Conservation (phyloP, 2,113 vertebrate genomes). For the Pungitius pungitius region DNA sequence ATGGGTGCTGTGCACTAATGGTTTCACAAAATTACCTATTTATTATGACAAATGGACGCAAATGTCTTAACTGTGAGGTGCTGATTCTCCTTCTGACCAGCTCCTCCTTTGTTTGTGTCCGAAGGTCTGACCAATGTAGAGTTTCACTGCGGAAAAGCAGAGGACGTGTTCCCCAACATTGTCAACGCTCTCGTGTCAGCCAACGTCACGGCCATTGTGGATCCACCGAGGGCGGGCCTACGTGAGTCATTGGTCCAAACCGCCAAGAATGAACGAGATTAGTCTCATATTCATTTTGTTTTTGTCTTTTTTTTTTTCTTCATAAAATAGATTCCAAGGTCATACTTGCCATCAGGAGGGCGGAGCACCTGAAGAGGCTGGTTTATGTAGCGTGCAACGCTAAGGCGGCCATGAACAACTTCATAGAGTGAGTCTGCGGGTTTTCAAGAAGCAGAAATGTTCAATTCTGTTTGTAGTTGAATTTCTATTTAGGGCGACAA, state of each 20-base stretch:
- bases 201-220: conserved; percentile 87
- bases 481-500: neutral
- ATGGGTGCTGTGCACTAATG: neutral
- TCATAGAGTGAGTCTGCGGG: conserved; percentile 89
- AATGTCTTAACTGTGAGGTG: too few relatives aligned
- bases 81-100: neutral
- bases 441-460: neutral
- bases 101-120: conserved; percentile 1
- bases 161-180: conserved; percentile 89
- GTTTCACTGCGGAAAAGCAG: conserved; percentile 93
- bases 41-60: neutral
- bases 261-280: fast-evolving
- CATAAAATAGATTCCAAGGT: conserved; percentile 90
- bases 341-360: conserved; percentile 90
- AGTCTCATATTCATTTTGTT: neutral
- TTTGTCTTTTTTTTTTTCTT: neutral
- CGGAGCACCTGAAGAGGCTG: conserved; percentile 89
- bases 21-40: neutral
- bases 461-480: neutral
- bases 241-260: conserved; percentile 82
- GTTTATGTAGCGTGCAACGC: conserved; percentile 96
- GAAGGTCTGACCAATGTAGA: conserved; percentile 89
- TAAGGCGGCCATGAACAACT: conserved; percentile 95
- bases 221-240: conserved; percentile 93
- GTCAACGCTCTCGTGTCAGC: conserved; percentile 84